Percentiles rank a stretch among this genome's conserved stretches.
Conservation (phyloP, 2,888 invertebrate genomes). For the Phytoseiulus persimilis region DNA sequence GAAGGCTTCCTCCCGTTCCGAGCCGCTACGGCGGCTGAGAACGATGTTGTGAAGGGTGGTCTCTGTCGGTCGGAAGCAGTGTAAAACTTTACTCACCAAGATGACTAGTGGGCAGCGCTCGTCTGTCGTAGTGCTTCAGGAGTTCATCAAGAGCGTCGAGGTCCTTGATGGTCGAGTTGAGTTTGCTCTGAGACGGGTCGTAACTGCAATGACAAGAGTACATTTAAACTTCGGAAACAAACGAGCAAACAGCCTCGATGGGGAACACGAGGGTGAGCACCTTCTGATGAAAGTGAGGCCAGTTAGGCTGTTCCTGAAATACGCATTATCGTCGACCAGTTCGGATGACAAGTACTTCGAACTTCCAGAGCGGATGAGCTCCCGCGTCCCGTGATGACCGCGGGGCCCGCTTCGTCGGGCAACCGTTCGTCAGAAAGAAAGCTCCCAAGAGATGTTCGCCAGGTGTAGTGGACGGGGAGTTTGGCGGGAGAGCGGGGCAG, state of each 20-base stretch:
- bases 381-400: too few species aligned
- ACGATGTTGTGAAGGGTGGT: not conserved
- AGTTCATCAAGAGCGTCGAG: slow-evolving; percentile 51
- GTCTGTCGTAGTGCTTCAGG: slow-evolving; percentile 51
- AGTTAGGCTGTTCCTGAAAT: too few species aligned
- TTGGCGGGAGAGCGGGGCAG: not conserved
- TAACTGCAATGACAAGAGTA: not conserved
- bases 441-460: not conserved
- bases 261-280: not conserved
- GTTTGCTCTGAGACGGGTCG: slow-evolving; percentile 10
- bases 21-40: not conserved
- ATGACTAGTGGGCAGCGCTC: slow-evolving; percentile 53
- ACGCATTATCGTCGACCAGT: too few species aligned
- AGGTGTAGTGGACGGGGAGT: not conserved
- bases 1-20: not conserved
- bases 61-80: not conserved
- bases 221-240: not conserved
- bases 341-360: too few species aligned
- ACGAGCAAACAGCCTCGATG: not conserved
- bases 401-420: too few species aligned
- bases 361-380: too few species aligned
- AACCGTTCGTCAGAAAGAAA: too few species aligned
- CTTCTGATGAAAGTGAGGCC: not conserved
- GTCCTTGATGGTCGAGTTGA: slow-evolving; percentile 41
- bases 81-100: slow-evolving; percentile 49